Evolutionary conservation across 2,888 invertebrate species (phyloP).

Genomic region (Ametastegia equiseti): DNA sequence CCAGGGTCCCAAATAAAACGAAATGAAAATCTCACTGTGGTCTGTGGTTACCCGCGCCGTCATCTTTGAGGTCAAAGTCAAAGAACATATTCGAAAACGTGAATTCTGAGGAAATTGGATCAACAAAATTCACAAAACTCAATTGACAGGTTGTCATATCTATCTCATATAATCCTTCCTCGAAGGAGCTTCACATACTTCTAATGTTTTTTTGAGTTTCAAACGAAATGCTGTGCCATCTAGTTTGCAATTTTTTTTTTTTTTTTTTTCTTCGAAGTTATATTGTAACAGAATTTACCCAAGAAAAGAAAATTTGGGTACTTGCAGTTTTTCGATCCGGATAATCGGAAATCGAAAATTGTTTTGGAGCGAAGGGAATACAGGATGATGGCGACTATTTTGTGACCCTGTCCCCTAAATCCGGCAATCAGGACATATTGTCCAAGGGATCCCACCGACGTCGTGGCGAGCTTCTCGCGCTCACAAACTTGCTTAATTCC

Average conservation of each 20-base stretch:
- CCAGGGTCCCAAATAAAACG: neutral
- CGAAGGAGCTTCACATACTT: neutral
- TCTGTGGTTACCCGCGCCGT: neutral
- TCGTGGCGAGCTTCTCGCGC: constrained; percentile 3
- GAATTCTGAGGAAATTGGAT: neutral
- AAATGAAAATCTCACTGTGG: constrained; percentile 1
- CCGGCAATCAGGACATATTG: constrained; percentile 32
- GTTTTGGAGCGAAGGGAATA: neutral
- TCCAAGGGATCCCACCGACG: constrained; percentile 18
- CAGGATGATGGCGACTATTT: neutral
- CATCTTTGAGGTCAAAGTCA: neutral
- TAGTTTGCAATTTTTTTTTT: neutral
- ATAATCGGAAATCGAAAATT: neutral
- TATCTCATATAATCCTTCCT: neutral
- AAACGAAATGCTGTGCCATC: neutral
- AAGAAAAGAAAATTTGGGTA: neutral
- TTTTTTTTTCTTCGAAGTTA: neutral
- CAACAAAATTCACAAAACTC: neutral
- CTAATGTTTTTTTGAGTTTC: neutral
- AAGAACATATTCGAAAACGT: neutral
- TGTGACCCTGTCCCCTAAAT: neutral
- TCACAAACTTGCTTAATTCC: constrained; percentile 30
- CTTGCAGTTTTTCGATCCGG: neutral
- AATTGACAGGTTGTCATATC: neutral
- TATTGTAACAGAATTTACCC: neutral